Conservation (phyloP, 2,113 vertebrate species). For the Tragelaphus strepsiceros region DNA sequence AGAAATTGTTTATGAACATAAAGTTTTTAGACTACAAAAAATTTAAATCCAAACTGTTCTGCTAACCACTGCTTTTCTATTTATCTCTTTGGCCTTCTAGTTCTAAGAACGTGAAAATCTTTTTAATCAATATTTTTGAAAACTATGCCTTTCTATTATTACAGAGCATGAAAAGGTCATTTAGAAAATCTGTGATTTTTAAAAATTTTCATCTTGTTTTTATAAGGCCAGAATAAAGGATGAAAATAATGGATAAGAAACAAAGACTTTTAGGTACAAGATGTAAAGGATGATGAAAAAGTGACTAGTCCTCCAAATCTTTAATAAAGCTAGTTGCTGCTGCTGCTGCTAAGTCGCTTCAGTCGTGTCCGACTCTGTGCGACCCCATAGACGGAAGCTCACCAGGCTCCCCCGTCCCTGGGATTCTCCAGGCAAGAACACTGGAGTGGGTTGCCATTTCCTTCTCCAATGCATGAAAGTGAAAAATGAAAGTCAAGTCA, state of each 20-base stretch:
- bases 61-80: background rate
- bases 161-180: background rate
- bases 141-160: background rate
- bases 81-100: background rate
- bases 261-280: constrained; percentile 59
- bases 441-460: too few relatives aligned
- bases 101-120: background rate
- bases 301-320: constrained; percentile 67
- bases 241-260: constrained; percentile 66
- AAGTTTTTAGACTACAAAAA: constrained; percentile 35
- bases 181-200: constrained; percentile 30
- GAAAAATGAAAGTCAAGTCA: too few relatives aligned
- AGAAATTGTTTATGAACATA: background rate
- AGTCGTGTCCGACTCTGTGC: too few relatives aligned
- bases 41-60: constrained; percentile 8
- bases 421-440: too few relatives aligned
- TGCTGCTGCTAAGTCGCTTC: too few relatives aligned
- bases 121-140: background rate
- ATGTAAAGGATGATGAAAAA: constrained; percentile 68
- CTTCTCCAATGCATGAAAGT: too few relatives aligned
- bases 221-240: background rate
- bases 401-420: too few relatives aligned
- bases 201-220: constrained; percentile 14
- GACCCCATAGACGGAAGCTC: too few relatives aligned
- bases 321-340: constrained; percentile 70